Percentiles rank a stretch among this genome's conserved stretches.
Evolutionary conservation across 2,797 vertebrate genomes (phyloP).

Genomic region (Spatula versicolor): DNA sequence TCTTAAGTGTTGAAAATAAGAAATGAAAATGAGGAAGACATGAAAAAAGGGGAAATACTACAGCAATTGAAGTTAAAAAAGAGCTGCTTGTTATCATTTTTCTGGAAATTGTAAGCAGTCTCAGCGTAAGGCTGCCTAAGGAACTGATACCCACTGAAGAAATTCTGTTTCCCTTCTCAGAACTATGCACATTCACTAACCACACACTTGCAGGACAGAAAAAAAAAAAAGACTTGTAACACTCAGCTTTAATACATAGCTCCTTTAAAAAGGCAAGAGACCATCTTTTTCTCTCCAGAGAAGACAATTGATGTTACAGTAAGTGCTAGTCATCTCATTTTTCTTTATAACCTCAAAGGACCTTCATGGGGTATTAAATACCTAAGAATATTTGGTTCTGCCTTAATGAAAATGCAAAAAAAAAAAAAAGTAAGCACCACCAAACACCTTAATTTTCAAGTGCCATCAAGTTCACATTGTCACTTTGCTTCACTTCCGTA

Average conservation of each 20-base stretch:
- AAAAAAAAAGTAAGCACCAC: too few relatives aligned
- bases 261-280: not conserved
- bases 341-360: not conserved
- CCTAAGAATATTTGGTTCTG: not conserved
- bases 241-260: not conserved
- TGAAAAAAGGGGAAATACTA: not conserved
- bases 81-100: not conserved
- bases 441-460: not conserved
- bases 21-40: not conserved
- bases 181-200: not conserved
- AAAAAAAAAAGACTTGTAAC: not conserved
- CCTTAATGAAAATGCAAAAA: not conserved
- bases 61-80: not conserved
- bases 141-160: not conserved
- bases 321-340: not conserved
- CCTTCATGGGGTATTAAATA: not conserved
- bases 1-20: not conserved
- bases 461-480: not conserved
- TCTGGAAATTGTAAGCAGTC: not conserved
- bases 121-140: not conserved
- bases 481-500: not conserved
- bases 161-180: not conserved
- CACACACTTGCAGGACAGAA: not conserved
- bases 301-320: not conserved
- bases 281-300: not conserved